These are phyloP conservation scores for Sebastes oblongus DNA, from an alignment of 2,797 vertebrate species.

Conservation along the genomic window DNA sequence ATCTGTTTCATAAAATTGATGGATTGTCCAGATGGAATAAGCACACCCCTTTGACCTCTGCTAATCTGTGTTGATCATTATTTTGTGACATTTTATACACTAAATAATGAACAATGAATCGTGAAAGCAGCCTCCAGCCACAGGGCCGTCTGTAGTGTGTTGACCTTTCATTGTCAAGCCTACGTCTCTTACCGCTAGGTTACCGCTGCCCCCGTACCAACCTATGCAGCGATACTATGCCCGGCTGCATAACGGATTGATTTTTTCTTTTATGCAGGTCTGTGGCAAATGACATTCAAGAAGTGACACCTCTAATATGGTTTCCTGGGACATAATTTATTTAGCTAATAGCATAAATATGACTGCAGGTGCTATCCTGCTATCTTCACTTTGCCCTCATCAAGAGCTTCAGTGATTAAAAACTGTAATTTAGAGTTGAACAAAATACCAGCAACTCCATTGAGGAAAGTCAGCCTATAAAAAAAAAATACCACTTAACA, in stretches of 20 bases:
- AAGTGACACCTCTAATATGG: slow-evolving; percentile 39
- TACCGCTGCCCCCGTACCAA: neutral
- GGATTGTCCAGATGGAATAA: neutral
- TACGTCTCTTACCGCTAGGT: slow-evolving; percentile 16
- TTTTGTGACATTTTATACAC: neutral
- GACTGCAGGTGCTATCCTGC: slow-evolving; percentile 14
- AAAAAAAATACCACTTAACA: slow-evolving; percentile 4
- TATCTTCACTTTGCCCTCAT: slow-evolving; percentile 32
- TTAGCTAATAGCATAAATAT: slow-evolving; percentile 40
- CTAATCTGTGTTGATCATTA: neutral
- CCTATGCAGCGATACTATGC: slow-evolving; percentile 15
- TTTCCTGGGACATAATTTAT: slow-evolving; percentile 31
- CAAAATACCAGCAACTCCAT: neutral
- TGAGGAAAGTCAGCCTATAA: slow-evolving; percentile 19
- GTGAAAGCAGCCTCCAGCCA: neutral
- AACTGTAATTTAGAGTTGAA: slow-evolving; percentile 28
- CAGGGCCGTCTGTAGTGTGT: neutral
- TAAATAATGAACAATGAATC: neutral
- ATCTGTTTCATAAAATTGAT: neutral
- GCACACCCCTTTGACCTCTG: neutral
- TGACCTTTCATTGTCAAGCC: slow-evolving; percentile 32
- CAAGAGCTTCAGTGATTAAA: slow-evolving; percentile 27
- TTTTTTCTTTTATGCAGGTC: slow-evolving; percentile 42
- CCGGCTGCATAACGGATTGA: slow-evolving; percentile 46
- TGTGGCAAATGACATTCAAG: slow-evolving; percentile 50